These are phyloP conservation scores for Trichonephila clavata DNA, from an alignment of 1,140 invertebrate species.

Conservation along the genomic window DNA sequence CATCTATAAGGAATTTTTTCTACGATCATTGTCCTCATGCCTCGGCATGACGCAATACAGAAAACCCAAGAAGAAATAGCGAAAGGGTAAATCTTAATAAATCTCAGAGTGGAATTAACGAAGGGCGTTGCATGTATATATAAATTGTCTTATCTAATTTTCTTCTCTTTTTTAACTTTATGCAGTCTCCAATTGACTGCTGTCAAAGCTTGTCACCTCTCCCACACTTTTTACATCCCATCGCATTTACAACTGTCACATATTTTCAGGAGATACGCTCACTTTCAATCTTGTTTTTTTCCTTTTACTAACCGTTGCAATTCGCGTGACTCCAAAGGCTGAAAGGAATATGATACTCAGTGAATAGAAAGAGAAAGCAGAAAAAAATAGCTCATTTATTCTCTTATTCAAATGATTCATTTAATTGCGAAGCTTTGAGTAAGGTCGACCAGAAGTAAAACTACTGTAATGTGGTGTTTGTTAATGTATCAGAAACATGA, in stretches of 20 bases:
- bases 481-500: no score
- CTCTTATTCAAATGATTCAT: no score
- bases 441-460: no score
- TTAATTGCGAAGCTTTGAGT: no score
- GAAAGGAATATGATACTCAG: neutral
- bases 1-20: no score
- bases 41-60: no score
- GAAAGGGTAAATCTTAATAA: neutral
- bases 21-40: no score
- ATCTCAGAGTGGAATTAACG: neutral
- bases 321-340: neutral
- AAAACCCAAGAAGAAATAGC: neutral
- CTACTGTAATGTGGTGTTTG: no score
- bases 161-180: neutral
- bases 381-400: neutral
- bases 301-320: neutral
- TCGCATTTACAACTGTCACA: conserved; percentile 20
- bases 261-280: conserved; percentile 4
- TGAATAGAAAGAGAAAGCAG: neutral
- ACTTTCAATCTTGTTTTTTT: neutral
- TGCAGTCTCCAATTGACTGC: neutral
- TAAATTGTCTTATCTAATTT: neutral
- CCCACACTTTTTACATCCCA: neutral
- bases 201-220: neutral
- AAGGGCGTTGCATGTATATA: conserved; percentile 15